A percentile compares a stretch with the other conserved stretches of the same genome.
phyloP scores from a whole-genome alignment of 2,797 vertebrate genomes.

The Pelochelys cantorii region DNA sequence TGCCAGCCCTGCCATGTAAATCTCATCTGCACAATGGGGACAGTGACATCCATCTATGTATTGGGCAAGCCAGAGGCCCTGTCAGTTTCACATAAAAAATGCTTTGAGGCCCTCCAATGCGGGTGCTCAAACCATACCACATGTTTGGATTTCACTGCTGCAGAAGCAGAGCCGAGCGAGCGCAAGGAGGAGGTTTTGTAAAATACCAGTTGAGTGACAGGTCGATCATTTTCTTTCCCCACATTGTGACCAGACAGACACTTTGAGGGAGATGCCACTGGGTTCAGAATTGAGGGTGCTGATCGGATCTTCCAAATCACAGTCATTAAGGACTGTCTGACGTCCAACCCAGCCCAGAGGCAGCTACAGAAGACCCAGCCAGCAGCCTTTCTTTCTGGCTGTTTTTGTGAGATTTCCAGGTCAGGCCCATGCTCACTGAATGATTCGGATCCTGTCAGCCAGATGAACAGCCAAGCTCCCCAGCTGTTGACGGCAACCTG shows the following conservation, averaged over 20 bases:
- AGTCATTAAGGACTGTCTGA: not conserved
- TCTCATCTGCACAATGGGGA: rapidly evolving
- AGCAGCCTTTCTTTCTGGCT: not conserved
- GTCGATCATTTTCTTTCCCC: not conserved
- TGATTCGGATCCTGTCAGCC: not conserved
- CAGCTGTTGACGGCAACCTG: not conserved
- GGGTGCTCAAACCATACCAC: not conserved
- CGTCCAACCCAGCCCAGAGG: not conserved
- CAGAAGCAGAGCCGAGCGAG: not conserved
- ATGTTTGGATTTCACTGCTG: not conserved
- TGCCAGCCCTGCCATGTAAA: not conserved
- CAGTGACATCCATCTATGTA: rapidly evolving
- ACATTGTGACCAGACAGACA: not conserved
- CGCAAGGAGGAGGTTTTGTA: not conserved
- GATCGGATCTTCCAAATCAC: not conserved
- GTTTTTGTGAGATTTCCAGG: not conserved
- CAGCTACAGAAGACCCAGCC: too few relatives aligned
- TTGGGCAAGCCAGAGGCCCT: rapidly evolving
- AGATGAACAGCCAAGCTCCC: not conserved
- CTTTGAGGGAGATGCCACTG: not conserved
- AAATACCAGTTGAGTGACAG: not conserved
- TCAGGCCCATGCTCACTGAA: not conserved
- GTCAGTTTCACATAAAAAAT: not conserved
- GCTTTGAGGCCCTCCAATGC: not conserved
- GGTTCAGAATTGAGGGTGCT: not conserved